Base-by-base conservation (phyloP, 2,113 vertebrate genomes). In the Polyodon spathula region DNA sequence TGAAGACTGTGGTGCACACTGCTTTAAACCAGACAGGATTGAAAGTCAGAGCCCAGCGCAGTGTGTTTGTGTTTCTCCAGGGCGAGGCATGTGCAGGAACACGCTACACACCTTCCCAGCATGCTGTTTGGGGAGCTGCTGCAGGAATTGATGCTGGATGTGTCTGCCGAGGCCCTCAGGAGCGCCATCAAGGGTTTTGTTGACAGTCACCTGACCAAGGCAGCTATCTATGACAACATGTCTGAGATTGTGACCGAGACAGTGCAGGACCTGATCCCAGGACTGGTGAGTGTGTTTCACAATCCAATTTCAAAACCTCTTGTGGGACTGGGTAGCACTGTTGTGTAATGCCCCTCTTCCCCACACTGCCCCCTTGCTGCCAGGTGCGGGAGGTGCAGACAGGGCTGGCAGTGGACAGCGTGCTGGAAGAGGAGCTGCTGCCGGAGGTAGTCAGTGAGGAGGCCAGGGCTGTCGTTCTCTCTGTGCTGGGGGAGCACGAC, bases 361-460 rank as follows among this genome's bases (percentile, higher is more conserved):
- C n/a, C n/a, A n/a, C n/a, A n/a, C 37, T 56, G 54, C 6, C 27
- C 12, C 40, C 15, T 37, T 10, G 9, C 10, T 57, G 38, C 37
- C 40, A 57, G 55, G 55, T 40, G 55, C n/a, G 40, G 55, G 55
- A 39, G 39, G 39, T 14, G 8, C 56, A 43, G 56, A n/a, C 8
- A 15, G 56, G 40, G 55, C 15, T 11, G 56, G 56, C n/a, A 5
- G 40, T 14, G n/a, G 56, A 58, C 40, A 39, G n/a, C 8, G 55
- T 57, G 14, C 15, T 57, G 6, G 55, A 57, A n/a, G 9, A 8
- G 5, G 55, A 57, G 4, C n/a, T 58, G 40, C 56, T 58, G 3
- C 56, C 56, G 12, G 56, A 58, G 40, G 56, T 58, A 8, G 6
- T 58, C 16, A 41, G 6, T 27, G 40, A 42, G 41, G 56, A 58